Evolutionary conservation across 1,140 invertebrate genomes (phyloP).

Genomic region (Drosophila cardini): DNA sequence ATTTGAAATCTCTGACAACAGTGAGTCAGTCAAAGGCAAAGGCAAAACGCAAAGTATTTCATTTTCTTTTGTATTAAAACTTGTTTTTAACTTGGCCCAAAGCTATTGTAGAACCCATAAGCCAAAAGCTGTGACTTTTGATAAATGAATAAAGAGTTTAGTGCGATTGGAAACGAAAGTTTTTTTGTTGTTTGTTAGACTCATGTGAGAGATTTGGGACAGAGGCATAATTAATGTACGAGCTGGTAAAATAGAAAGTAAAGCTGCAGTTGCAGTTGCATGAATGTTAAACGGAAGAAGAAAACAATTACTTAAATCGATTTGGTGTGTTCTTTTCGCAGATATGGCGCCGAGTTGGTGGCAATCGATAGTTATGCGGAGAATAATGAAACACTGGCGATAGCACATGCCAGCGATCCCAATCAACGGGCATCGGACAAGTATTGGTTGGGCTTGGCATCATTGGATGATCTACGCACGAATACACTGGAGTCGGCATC

Average conservation of each 20-base stretch:
- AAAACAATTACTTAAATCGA: constrained; percentile 1
- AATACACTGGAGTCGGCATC: constrained; percentile 97
- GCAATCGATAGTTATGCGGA: constrained; percentile 94
- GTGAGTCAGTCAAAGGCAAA: constrained; percentile 14
- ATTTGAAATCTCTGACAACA: constrained; percentile 11
- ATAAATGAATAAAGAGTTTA: constrained; percentile 36
- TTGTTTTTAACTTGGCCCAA: constrained; percentile 36
- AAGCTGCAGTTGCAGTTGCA: constrained; percentile 60
- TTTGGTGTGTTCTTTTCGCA: constrained; percentile 81
- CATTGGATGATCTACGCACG: constrained; percentile 95
- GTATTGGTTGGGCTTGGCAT: constrained; percentile 95
- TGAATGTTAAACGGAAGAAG: constrained; percentile 23
- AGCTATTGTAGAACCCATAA: constrained; percentile 42
- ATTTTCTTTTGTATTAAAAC: constrained; percentile 44
- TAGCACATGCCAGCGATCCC: constrained; percentile 88
- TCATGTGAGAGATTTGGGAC: constrained; percentile 24
- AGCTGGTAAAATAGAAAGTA: constrained; percentile 70
- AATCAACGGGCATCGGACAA: constrained; percentile 87
- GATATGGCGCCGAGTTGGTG: constrained; percentile 96
- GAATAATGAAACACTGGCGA: constrained; percentile 94
- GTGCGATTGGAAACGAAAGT: constrained; percentile 65
- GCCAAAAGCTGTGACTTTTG: constrained; percentile 16
- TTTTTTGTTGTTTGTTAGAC: constrained; percentile 33
- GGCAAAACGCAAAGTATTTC: neutral
- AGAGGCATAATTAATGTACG: constrained; percentile 52